Evolutionary conservation across 2,797 vertebrate genomes (phyloP).

Genomic region (Amazonetta brasiliensis): DNA sequence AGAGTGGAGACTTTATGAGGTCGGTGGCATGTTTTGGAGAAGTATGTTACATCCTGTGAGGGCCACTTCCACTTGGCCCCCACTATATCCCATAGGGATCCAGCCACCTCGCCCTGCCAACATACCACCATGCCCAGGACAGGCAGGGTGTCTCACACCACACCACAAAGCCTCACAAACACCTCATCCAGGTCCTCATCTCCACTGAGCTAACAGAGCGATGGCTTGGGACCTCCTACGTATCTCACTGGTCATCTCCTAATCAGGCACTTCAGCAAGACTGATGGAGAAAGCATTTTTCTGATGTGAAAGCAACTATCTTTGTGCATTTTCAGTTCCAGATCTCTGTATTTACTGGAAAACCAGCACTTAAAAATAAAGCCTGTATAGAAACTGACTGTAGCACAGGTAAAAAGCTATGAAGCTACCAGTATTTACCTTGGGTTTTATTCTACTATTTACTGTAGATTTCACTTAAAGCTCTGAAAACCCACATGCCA

Average conservation of each 20-base stretch:
- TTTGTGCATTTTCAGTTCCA: background rate
- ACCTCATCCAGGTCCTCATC: background rate
- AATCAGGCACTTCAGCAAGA: background rate
- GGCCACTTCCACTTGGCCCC: no score
- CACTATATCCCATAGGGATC: fast-evolving
- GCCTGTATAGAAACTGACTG: slow-evolving; percentile 2
- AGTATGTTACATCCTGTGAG: background rate
- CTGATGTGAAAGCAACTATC: background rate
- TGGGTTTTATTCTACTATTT: slow-evolving; percentile 37
- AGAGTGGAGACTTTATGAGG: background rate
- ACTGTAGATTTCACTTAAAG: background rate
- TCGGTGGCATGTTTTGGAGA: background rate
- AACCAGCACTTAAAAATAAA: slow-evolving; percentile 16
- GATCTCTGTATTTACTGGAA: background rate
- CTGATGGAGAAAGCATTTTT: background rate
- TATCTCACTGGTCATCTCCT: background rate
- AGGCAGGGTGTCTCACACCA: background rate
- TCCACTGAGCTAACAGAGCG: fast-evolving
- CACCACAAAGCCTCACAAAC: background rate
- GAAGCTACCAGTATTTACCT: background rate
- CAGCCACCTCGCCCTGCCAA: fast-evolving
- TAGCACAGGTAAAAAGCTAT: background rate
- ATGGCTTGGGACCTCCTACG: background rate
- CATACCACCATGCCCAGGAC: fast-evolving
- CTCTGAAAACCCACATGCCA: background rate